These are phyloP conservation scores for Drepana arcuata DNA, from an alignment of 1,140 invertebrate species.

Conservation along the genomic window DNA sequence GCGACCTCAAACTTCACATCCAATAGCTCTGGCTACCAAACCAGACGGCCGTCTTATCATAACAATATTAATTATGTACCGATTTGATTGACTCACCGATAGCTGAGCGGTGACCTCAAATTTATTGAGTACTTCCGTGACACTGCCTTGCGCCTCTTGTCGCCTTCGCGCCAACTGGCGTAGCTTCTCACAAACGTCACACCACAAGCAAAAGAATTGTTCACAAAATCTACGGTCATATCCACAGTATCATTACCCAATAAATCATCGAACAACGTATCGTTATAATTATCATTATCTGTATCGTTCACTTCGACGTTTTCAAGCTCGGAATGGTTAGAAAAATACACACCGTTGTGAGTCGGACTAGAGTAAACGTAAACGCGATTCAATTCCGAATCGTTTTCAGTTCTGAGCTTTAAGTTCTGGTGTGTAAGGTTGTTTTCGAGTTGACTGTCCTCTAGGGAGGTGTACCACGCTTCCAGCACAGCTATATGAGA, in stretches of 20 bases:
- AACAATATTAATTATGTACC: too few species aligned
- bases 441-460: slow-evolving; percentile 29
- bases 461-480: slow-evolving; percentile 61
- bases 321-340: slow-evolving; percentile 41
- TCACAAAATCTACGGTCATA: slow-evolving; percentile 31
- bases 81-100: slow-evolving; percentile 48
- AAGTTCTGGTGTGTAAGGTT: slow-evolving; percentile 22
- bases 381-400: slow-evolving; percentile 46
- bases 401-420: slow-evolving; percentile 43
- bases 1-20: too few species aligned
- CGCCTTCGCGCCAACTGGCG: slow-evolving; percentile 46
- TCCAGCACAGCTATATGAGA: slow-evolving; percentile 69
- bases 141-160: slow-evolving; percentile 25
- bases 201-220: slow-evolving; percentile 37
- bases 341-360: slow-evolving; percentile 57
- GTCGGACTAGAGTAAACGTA: slow-evolving; percentile 57
- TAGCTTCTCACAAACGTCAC: slow-evolving; percentile 43
- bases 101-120: slow-evolving; percentile 57
- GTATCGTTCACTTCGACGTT: slow-evolving; percentile 24
- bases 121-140: slow-evolving; percentile 43
- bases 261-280: slow-evolving; percentile 6
- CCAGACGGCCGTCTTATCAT: too few species aligned
- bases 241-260: slow-evolving; percentile 29
- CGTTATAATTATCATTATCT: slow-evolving; percentile 19
- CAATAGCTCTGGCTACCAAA: too few species aligned